Evolutionary conservation across 2,113 vertebrate genomes (phyloP).

Genomic region (Laterallus jamaicensis): DNA sequence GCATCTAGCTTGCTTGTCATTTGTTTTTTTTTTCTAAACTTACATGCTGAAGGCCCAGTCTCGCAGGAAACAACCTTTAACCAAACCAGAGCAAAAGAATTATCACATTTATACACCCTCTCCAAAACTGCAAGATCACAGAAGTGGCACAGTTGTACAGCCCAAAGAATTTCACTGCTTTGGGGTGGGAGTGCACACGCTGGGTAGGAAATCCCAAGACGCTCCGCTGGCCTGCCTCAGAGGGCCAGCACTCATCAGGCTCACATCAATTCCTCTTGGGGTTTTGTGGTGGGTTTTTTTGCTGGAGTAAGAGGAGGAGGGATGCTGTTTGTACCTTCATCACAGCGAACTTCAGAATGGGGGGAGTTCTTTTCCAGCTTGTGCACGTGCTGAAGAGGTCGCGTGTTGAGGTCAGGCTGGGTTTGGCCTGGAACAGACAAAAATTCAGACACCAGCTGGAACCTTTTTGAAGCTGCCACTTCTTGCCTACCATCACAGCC

Average conservation of each 20-base stretch:
- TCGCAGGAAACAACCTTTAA: conserved; percentile 52
- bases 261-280: background rate
- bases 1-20: background rate
- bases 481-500: background rate
- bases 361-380: background rate
- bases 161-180: background rate
- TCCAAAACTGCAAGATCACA: conserved; percentile 19
- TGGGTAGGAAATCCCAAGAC: conserved; percentile 34
- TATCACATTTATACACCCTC: background rate
- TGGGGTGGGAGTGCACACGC: conserved; percentile 1
- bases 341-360: background rate
- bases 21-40: background rate
- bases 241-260: background rate
- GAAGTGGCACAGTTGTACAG: conserved; percentile 45
- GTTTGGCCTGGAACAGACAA: background rate
- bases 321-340: background rate
- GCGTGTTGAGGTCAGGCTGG: fast-evolving
- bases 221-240: conserved; percentile 14
- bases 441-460: background rate
- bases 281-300: background rate
- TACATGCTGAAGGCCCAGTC: background rate
- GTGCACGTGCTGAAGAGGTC: background rate
- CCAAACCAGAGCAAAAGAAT: conserved; percentile 34
- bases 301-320: background rate
- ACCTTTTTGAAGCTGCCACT: background rate